Conservation (phyloP, 2,113 vertebrate genomes). For the Caracal caracal region DNA sequence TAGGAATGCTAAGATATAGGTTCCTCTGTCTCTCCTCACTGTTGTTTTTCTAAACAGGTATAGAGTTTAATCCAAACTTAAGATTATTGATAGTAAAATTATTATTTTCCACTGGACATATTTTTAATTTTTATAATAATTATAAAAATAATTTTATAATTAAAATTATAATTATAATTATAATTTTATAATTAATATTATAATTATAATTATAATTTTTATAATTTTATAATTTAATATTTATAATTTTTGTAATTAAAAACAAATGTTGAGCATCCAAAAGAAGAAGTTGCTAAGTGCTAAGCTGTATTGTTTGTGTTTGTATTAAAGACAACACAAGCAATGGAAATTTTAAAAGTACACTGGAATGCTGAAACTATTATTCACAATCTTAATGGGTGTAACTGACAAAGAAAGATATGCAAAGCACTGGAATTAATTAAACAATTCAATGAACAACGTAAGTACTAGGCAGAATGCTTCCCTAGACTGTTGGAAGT, state of each 20-base stretch:
- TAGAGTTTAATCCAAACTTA: background rate
- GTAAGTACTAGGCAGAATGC: background rate
- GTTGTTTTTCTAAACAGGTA: background rate
- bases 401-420: background rate
- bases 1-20: background rate
- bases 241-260: background rate
- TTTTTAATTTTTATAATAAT: background rate
- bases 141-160: too few species aligned
- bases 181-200: too few species aligned
- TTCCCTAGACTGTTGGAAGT: background rate
- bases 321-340: background rate
- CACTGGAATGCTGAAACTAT: background rate
- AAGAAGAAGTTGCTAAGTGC: background rate
- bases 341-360: background rate
- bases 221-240: background rate
- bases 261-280: background rate
- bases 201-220: too few species aligned
- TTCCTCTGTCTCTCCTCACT: background rate
- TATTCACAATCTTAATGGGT: background rate
- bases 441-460: background rate
- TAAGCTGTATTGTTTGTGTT: background rate
- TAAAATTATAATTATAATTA: too few species aligned
- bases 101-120: background rate
- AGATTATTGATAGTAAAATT: background rate
- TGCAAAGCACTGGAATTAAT: background rate